Conservation (phyloP, 2,113 vertebrate genomes). For the Seriola quinqueradiata region DNA sequence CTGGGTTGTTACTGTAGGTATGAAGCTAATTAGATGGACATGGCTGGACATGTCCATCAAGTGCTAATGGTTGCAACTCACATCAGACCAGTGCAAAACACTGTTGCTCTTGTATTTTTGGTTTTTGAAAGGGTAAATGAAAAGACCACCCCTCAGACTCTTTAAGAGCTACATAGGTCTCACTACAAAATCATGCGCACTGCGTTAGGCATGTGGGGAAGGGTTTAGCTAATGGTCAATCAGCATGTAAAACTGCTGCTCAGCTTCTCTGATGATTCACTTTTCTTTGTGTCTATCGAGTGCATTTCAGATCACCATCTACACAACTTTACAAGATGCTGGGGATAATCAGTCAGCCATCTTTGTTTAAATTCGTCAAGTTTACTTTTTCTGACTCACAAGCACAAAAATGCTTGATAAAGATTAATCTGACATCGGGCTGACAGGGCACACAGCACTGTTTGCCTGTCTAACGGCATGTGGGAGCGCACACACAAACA, state of each 20-base stretch:
- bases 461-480: neutral
- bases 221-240: no score
- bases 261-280: neutral
- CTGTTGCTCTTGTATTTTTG: neutral
- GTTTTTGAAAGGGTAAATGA: neutral
- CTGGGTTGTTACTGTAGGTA: no score
- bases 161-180: no score
- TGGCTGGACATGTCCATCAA: no score
- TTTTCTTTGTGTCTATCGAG: neutral
- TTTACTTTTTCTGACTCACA: conserved; percentile 15
- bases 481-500: neutral
- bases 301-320: neutral
- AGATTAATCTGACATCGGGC: conserved; percentile 9
- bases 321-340: neutral
- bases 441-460: neutral
- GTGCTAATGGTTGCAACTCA: no score
- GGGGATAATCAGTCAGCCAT: neutral
- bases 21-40: no score
- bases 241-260: no score
- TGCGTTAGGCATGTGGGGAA: no score
- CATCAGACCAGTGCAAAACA: no score
- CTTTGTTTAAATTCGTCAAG: conserved; percentile 14
- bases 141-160: no score
- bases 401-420: conserved; percentile 23
- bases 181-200: no score